Evolutionary conservation across 2,888 invertebrate species (phyloP).

Genomic region (Cephus nigrinus): DNA sequence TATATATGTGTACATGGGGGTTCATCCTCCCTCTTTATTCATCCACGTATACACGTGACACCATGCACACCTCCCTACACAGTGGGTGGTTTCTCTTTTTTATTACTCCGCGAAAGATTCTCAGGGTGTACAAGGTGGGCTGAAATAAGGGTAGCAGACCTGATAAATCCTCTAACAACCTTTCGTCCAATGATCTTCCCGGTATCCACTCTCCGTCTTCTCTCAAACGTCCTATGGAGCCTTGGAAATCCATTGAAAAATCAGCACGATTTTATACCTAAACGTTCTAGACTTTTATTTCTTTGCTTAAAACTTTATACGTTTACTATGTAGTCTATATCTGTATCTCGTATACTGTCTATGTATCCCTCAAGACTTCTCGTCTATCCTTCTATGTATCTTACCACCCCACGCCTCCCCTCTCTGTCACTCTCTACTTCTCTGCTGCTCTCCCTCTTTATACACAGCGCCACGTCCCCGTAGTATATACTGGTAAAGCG

Average conservation of each 20-base stretch:
- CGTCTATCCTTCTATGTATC: slow-evolving; percentile 6
- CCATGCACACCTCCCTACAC: slow-evolving; percentile 4
- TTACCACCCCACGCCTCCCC: neutral
- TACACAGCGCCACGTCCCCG: neutral
- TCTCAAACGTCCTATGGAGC: neutral
- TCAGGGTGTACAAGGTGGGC: neutral
- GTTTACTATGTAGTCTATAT: neutral
- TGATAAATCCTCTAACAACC: neutral
- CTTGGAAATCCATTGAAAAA: neutral
- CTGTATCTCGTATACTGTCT: slow-evolving; percentile 20
- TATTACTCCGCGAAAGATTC: slow-evolving; percentile 22
- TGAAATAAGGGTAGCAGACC: neutral
- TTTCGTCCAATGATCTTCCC: neutral
- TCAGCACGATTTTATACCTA: neutral
- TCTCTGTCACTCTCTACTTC: neutral
- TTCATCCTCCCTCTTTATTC: neutral
- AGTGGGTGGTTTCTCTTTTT: slow-evolving; percentile 39
- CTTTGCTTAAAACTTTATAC: neutral
- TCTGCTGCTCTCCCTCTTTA: neutral
- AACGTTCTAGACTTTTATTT: neutral
- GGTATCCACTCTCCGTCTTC: neutral
- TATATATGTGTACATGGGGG: neutral
- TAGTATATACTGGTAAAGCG: neutral
- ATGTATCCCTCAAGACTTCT: slow-evolving; percentile 25
- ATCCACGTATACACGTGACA: neutral